Evolutionary conservation across 2,888 invertebrate species (phyloP).

Genomic region (Zele albiditarsus): DNA sequence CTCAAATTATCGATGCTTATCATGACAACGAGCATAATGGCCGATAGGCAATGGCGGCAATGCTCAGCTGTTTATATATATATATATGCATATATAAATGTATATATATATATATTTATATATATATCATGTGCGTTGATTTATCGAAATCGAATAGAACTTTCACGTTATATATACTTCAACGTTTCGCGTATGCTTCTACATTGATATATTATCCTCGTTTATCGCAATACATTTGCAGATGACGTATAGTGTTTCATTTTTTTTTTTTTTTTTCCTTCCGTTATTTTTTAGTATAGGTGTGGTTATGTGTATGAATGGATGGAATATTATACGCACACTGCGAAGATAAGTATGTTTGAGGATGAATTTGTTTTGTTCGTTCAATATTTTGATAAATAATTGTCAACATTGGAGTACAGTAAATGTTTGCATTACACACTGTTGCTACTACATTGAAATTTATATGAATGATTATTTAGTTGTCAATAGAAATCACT

Average conservation of each 20-base stretch:
- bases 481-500: too few species aligned
- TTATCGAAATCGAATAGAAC: constrained; percentile 51
- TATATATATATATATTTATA: constrained; percentile 22
- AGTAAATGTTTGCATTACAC: too few species aligned
- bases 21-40: constrained; percentile 54
- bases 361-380: too few species aligned
- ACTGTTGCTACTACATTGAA: too few species aligned
- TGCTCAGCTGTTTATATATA: not conserved
- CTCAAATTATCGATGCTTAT: constrained; percentile 57
- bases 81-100: constrained; percentile 22
- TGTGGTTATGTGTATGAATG: too few species aligned
- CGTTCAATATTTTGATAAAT: too few species aligned
- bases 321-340: too few species aligned
- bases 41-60: constrained; percentile 46
- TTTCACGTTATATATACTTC: constrained; percentile 29
- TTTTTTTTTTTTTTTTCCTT: not conserved
- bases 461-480: too few species aligned
- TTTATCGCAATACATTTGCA: constrained; percentile 22
- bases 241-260: constrained; percentile 19
- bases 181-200: constrained; percentile 32
- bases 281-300: not conserved
- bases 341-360: too few species aligned
- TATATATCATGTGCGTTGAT: constrained; percentile 45
- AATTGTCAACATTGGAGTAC: too few species aligned
- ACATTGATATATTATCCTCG: constrained; percentile 29